phyloP scores from a whole-genome alignment of 2,888 invertebrate genomes.

The Noctua janthina region DNA sequence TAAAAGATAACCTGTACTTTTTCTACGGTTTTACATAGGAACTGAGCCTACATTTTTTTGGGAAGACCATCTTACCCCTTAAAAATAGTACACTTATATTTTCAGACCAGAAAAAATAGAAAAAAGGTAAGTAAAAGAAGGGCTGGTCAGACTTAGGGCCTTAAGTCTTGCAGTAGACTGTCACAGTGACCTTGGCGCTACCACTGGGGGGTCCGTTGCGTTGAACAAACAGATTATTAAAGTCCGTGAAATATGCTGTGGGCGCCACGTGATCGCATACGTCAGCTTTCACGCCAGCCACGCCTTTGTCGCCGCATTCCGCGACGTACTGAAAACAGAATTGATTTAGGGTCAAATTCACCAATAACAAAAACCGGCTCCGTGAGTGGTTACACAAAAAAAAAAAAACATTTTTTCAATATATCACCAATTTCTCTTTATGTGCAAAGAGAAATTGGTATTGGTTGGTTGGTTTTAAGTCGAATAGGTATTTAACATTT shows the following conservation, averaged over 20 bases:
- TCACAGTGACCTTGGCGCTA: not conserved
- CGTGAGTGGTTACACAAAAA: not conserved
- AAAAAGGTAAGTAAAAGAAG: not conserved
- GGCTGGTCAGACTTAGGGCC: not conserved
- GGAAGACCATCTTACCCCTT: not conserved
- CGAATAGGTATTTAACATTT: too few species aligned
- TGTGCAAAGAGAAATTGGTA: too few species aligned
- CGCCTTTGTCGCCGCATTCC: not conserved
- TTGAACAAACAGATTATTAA: not conserved
- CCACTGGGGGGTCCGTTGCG: not conserved
- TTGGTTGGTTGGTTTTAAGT: too few species aligned
- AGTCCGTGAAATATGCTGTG: too few species aligned
- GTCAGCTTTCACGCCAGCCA: not conserved
- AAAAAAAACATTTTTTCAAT: too few species aligned
- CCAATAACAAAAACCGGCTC: not conserved
- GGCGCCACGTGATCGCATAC: not conserved
- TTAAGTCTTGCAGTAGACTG: not conserved
- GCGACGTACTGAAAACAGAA: not conserved
- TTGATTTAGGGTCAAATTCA: not conserved
- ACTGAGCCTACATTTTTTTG: not conserved
- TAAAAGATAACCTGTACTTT: not conserved
- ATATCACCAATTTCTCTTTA: too few species aligned
- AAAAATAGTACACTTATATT: not conserved
- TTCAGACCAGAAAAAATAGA: not conserved
- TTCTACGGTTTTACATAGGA: not conserved